Base-by-base conservation (phyloP, 2,113 vertebrate genomes). In the Patagioenas fasciata region DNA sequence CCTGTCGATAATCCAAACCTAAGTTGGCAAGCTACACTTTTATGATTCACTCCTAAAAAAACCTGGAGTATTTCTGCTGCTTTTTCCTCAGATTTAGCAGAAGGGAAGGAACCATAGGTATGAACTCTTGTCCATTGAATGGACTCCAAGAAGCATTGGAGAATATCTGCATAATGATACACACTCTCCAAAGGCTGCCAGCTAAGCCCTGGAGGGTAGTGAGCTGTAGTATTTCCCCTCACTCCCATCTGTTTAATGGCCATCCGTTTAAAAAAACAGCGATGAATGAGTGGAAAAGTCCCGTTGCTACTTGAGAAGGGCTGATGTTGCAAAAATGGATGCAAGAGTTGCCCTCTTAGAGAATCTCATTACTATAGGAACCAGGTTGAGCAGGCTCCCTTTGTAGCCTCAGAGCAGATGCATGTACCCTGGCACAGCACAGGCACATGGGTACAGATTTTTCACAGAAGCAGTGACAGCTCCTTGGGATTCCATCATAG, bases 1-100 rank as follows among this genome's bases (percentile, higher is more conserved):
- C 62, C 97, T 93, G 95, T 98, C 94, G 2, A 98, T 98, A 98
- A 98, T 97, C 96, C 90, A 71, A 97, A 94, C 96, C 77, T 81
- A 95, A 97, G 80, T 96, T 79, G 69, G 95, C 98, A 98, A 97
- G 95, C 91, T 98, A 96, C 97, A 95, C 92, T 95, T 96, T 95
- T 97, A 94, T 97, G 95, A 95, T 95, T 97, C 53, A 87, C 51
- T 95, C 48, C 91, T 96, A 83, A 97, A 93, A 75, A 57, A 10
- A 4, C 14, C 6, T 21, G 2, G 85, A 89, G 67, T 87, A 80
- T 88, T 94, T 84, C 95, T 48, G 17, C 64, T 93, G 79, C 54
- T 92, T 90, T 85, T 67, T 15, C 54, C 44, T 93, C 15, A n/a
- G 17, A 25, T 72, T 91, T 84, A 84, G 73, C 51, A 48, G 61